These are phyloP conservation scores for Orthonyx spaldingii DNA, from an alignment of 2,113 vertebrate genomes.

Conservation along the genomic window DNA sequence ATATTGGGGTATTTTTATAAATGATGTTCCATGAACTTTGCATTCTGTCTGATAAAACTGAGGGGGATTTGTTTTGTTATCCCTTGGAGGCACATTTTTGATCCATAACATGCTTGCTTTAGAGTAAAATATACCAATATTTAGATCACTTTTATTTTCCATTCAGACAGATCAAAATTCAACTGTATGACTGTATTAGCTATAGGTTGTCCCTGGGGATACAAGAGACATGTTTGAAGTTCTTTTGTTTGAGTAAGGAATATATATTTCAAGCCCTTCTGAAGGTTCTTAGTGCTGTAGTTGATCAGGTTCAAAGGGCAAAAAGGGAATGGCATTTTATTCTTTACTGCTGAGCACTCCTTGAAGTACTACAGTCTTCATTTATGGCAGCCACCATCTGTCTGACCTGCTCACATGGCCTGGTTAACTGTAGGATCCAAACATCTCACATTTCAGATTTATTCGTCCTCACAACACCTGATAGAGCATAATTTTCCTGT, in stretches of 20 bases:
- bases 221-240: neutral
- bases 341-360: neutral
- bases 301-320: neutral
- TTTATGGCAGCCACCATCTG: neutral
- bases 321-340: neutral
- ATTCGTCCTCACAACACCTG: neutral
- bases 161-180: neutral
- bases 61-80: neutral
- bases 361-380: neutral
- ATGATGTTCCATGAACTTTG: neutral
- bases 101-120: neutral
- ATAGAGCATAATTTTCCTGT: neutral
- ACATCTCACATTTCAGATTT: neutral
- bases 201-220: neutral
- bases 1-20: neutral
- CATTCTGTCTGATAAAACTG: neutral
- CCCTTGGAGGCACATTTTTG: neutral
- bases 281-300: neutral
- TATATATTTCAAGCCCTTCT: neutral
- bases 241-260: neutral
- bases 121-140: neutral
- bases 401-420: neutral
- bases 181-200: neutral
- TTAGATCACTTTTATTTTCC: neutral
- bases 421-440: neutral